These are phyloP conservation scores for Drosophila repletoides DNA, from an alignment of 1,140 invertebrate genomes.

Conservation along the genomic window DNA sequence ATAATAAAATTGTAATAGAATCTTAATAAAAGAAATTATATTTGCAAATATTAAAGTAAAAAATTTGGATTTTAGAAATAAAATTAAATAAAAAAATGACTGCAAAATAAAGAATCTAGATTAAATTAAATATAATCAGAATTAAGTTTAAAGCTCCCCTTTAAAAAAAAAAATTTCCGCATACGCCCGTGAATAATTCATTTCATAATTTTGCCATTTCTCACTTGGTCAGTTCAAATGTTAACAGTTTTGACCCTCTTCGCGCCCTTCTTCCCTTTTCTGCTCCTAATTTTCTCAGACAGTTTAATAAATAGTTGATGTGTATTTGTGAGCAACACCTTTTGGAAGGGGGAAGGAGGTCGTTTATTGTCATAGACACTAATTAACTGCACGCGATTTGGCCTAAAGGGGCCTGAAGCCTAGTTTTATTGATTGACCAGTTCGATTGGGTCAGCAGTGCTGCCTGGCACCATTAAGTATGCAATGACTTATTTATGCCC, in stretches of 20 bases:
- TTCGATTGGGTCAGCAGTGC: neutral
- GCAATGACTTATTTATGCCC: conserved; percentile 66
- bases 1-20: no score
- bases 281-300: conserved; percentile 14
- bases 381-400: conserved; percentile 72
- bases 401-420: conserved; percentile 1
- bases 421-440: conserved; percentile 43
- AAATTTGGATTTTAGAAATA: no score
- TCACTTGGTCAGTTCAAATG: conserved; percentile 14
- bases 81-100: no score
- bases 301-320: conserved; percentile 51
- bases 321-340: conserved; percentile 66
- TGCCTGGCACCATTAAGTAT: conserved; percentile 12
- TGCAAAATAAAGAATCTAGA: no score
- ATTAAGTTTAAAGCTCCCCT: no score
- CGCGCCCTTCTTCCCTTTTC: no score
- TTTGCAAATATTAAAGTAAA: no score
- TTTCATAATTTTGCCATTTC: conserved; percentile 40
- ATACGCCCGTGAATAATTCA: no score
- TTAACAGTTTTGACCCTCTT: conserved; percentile 60
- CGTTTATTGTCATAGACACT: conserved; percentile 47
- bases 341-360: conserved; percentile 19
- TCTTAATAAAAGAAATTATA: no score
- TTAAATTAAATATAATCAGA: no score
- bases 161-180: no score